These are phyloP conservation scores for Encarsia formosa DNA, from an alignment of 2,888 invertebrate genomes.

Conservation along the genomic window DNA sequence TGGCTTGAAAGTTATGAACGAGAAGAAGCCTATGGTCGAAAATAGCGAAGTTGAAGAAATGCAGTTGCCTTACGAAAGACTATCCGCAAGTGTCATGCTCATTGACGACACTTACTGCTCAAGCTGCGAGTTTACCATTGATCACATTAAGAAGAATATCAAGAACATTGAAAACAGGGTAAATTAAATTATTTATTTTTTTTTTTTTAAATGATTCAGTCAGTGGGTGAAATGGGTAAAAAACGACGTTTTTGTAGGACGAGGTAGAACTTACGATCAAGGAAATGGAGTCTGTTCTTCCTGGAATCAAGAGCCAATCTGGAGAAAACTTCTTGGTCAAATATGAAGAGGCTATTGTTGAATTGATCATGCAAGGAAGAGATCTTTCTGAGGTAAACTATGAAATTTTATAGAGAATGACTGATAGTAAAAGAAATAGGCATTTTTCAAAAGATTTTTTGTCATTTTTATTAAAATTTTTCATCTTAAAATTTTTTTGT, in stretches of 20 bases:
- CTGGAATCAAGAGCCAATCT: constrained; percentile 55
- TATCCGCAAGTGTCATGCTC: constrained; percentile 34
- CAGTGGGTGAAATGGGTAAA: too few species aligned
- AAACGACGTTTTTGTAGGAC: constrained; percentile 60
- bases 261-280: constrained; percentile 64
- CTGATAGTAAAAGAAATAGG: too few species aligned
- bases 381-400: constrained; percentile 62
- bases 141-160: constrained; percentile 20
- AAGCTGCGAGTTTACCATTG: constrained; percentile 21
- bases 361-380: constrained; percentile 69
- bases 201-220: too few species aligned
- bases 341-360: constrained; percentile 73
- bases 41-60: constrained; percentile 42
- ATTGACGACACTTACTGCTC: constrained; percentile 21
- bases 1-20: constrained; percentile 34
- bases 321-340: constrained; percentile 68
- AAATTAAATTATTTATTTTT: neutral
- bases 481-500: too few species aligned
- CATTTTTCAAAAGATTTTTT: too few species aligned
- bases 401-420: neutral
- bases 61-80: constrained; percentile 55
- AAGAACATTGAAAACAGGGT: constrained; percentile 18
- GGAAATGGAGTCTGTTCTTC: constrained; percentile 65
- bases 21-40: constrained; percentile 26
- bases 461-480: neutral